Percentiles rank a stretch among this genome's conserved stretches.
Evolutionary conservation across 2,888 invertebrate genomes (phyloP).

Genomic region (Dryococelus australis): DNA sequence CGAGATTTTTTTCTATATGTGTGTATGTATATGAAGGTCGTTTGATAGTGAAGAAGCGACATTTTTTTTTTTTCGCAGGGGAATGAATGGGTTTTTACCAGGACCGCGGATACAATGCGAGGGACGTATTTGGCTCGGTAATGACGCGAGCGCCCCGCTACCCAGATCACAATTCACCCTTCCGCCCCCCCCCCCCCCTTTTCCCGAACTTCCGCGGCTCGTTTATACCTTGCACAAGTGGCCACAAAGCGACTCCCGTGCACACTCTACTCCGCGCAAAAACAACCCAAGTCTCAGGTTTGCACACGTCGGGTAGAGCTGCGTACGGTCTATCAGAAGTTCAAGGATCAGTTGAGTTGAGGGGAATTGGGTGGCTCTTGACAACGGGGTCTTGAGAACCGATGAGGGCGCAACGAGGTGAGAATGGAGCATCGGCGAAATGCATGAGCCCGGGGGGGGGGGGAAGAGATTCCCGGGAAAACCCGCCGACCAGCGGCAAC

Average conservation of each 20-base stretch:
- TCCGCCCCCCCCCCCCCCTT: background rate
- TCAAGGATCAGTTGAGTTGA: too few species aligned
- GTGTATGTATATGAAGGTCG: background rate
- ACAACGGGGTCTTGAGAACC: too few species aligned
- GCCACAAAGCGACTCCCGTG: background rate
- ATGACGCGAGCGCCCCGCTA: background rate
- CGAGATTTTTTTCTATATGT: background rate
- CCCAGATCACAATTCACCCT: background rate
- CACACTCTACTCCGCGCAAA: too few species aligned
- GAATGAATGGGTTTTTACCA: background rate
- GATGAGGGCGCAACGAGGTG: too few species aligned
- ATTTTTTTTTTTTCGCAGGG: background rate
- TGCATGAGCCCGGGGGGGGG: too few species aligned
- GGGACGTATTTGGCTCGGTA: background rate
- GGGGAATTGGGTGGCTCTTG: too few species aligned
- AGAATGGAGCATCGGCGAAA: too few species aligned
- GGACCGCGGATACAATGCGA: background rate
- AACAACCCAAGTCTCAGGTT: too few species aligned
- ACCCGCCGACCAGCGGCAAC: too few species aligned
- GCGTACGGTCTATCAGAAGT: too few species aligned
- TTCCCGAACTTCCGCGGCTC: background rate
- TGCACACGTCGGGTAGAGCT: too few species aligned
- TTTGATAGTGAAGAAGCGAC: constrained; percentile 1
- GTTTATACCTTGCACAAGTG: background rate
- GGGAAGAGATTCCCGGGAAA: too few species aligned